Evolutionary conservation across 2,888 invertebrate species (phyloP).

Genomic region (Heliconius ismenius): DNA sequence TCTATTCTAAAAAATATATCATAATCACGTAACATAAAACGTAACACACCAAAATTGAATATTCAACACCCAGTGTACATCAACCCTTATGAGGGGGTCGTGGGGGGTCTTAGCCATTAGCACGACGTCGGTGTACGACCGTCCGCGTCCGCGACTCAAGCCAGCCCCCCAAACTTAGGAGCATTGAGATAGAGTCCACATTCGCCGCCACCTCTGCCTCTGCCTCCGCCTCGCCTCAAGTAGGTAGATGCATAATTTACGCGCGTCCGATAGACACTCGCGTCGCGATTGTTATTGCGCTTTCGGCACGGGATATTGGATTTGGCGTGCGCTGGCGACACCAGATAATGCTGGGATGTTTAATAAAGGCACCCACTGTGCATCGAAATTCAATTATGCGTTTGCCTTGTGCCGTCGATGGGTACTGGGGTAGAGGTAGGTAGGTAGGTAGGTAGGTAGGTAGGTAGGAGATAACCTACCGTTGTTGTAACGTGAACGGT

Average conservation of each 20-base stretch:
- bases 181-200: conserved; percentile 46
- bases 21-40: no score
- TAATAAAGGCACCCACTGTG: conserved; percentile 48
- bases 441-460: not conserved
- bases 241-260: conserved; percentile 75
- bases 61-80: conserved; percentile 29
- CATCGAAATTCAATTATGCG: conserved; percentile 43
- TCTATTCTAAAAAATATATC: no score
- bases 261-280: conserved; percentile 76
- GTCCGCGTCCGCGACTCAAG: conserved; percentile 54
- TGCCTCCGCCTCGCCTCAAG: conserved; percentile 24
- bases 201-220: conserved; percentile 35
- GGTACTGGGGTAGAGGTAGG: not conserved
- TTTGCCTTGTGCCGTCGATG: conserved; percentile 23
- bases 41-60: not conserved
- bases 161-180: conserved; percentile 42
- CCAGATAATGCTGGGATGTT: conserved; percentile 57
- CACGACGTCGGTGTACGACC: conserved; percentile 68
- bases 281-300: conserved; percentile 80
- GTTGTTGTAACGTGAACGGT: conserved; percentile 27
- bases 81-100: conserved; percentile 46
- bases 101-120: conserved; percentile 73
- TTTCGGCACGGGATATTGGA: conserved; percentile 72
- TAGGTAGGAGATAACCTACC: not conserved
- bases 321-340: conserved; percentile 68